Evolutionary conservation across 2,113 vertebrate genomes (phyloP).

Genomic region (Polypterus bichir): DNA sequence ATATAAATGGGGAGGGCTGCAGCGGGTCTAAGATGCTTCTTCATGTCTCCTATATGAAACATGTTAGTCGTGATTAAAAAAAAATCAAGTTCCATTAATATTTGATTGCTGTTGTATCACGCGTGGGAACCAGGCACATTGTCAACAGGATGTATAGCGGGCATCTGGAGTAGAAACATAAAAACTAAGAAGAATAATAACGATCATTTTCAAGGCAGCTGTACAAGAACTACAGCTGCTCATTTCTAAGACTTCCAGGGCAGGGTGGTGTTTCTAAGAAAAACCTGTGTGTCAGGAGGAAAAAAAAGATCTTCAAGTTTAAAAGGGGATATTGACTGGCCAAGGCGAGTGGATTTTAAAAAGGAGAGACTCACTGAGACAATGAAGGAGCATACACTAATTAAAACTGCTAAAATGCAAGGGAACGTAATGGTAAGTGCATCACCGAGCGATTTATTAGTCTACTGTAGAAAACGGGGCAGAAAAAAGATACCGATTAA

Average conservation of each 20-base stretch:
- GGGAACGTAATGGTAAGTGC: slow-evolving; percentile 87
- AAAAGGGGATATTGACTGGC: slow-evolving; percentile 38
- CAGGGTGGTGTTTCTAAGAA: slow-evolving; percentile 11
- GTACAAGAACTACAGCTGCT: no score
- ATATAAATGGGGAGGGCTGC: background rate
- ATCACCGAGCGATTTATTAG: no score
- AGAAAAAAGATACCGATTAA: no score
- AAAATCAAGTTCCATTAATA: slow-evolving; percentile 13
- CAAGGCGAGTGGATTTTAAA: slow-evolving; percentile 24
- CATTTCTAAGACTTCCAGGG: slow-evolving; percentile 17
- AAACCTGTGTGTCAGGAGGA: slow-evolving; percentile 12
- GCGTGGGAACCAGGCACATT: slow-evolving; percentile 3
- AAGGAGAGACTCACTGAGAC: slow-evolving; percentile 17
- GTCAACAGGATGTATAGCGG: slow-evolving; percentile 10
- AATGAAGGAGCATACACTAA: slow-evolving; percentile 90
- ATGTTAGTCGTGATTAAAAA: slow-evolving; percentile 3
- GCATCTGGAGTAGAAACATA: slow-evolving; percentile 2
- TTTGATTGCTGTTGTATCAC: slow-evolving; percentile 9
- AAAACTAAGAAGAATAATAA: slow-evolving; percentile 28
- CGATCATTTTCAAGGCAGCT: slow-evolving; percentile 20
- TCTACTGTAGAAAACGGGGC: no score
- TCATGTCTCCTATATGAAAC: slow-evolving; percentile 5
- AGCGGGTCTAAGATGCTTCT: background rate
- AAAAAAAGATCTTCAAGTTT: slow-evolving; percentile 1
- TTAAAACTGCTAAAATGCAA: slow-evolving; percentile 93